Conservation (phyloP, 2,113 vertebrate genomes). For the Pollimyrus isidori region DNA sequence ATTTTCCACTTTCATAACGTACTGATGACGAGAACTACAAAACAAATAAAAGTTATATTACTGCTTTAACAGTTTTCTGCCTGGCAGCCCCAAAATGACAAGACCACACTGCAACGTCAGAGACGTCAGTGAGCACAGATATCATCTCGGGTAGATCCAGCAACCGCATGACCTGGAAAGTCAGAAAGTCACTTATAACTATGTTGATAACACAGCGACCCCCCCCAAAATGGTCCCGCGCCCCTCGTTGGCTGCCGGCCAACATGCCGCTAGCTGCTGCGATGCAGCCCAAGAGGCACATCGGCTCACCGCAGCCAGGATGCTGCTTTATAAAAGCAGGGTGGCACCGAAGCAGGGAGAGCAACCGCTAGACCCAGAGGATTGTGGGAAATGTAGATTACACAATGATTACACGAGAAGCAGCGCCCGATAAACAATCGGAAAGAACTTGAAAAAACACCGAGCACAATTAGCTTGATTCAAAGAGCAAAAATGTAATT, state of each 20-base stretch:
- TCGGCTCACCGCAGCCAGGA: slow-evolving; percentile 19
- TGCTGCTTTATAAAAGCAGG: slow-evolving; percentile 33
- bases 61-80: not conserved
- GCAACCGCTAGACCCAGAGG: slow-evolving; percentile 3
- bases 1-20: not conserved
- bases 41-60: not conserved
- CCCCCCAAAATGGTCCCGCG: not conserved
- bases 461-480: not conserved
- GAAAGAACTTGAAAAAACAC: not conserved
- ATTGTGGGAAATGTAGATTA: slow-evolving; percentile 22
- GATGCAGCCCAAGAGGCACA: not conserved
- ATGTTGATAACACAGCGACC: too few relatives aligned
- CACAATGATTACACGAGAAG: not conserved
- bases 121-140: not conserved
- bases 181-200: too few relatives aligned
- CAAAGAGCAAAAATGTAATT: not conserved
- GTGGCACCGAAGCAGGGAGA: not conserved
- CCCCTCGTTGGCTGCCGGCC: not conserved
- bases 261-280: slow-evolving; percentile 2
- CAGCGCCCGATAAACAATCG: not conserved
- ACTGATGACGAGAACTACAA: not conserved
- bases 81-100: not conserved
- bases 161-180: not conserved
- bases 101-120: not conserved
- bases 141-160: not conserved